Conservation (phyloP, 2,797 vertebrate species). For the Notamacropus eugenii region DNA sequence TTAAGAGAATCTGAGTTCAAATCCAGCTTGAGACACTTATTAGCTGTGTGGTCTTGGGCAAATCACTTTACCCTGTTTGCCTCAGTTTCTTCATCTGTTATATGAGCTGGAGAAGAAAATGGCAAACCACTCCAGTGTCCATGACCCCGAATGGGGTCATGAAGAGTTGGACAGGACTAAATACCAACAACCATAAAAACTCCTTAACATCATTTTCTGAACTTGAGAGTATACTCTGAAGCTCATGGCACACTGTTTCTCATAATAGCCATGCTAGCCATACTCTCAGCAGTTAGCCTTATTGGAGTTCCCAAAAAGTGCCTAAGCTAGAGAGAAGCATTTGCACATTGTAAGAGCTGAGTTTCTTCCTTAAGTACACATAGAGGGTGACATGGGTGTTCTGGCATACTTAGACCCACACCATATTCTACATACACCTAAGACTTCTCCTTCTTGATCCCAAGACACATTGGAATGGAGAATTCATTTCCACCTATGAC, state of each 20-base stretch:
- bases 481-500: conserved; percentile 19
- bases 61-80: not conserved
- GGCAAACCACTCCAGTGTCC: not conserved
- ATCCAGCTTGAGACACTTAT: not conserved
- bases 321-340: not conserved
- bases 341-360: not conserved
- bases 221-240: not conserved
- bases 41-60: not conserved
- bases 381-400: not conserved
- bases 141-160: not conserved
- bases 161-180: not conserved
- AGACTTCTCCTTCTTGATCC: not conserved
- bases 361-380: not conserved
- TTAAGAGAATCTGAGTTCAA: not conserved
- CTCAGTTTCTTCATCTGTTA: not conserved
- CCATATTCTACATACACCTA: not conserved
- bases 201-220: not conserved
- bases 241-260: not conserved
- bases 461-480: conserved; percentile 2
- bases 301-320: not conserved
- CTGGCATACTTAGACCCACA: not conserved
- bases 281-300: not conserved
- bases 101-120: not conserved
- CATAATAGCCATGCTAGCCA: not conserved
- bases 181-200: not conserved